Evolutionary conservation across 1,140 invertebrate genomes (phyloP).

Genomic region (Drosophila orena): DNA sequence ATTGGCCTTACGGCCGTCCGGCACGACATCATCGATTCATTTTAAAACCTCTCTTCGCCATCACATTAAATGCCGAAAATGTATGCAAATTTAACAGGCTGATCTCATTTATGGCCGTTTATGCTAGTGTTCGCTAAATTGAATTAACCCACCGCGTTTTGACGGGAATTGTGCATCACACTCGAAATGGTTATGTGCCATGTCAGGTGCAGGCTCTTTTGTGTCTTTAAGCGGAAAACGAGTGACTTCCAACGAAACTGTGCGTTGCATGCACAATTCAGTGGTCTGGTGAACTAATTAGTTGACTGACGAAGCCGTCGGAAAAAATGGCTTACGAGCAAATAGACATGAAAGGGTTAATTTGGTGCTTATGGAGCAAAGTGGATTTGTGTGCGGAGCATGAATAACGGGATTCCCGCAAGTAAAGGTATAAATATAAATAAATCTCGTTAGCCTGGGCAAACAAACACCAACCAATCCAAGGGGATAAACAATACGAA

Average conservation of each 20-base stretch:
- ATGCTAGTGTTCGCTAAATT: slow-evolving; percentile 22
- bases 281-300: slow-evolving; percentile 38
- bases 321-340: slow-evolving; percentile 4
- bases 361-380: slow-evolving; percentile 8
- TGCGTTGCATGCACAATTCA: slow-evolving; percentile 33
- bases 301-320: slow-evolving; percentile 22
- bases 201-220: slow-evolving; percentile 33
- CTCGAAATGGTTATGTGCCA: neutral
- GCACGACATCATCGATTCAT: slow-evolving; percentile 42
- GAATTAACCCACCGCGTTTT: slow-evolving; percentile 26
- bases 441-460: slow-evolving; percentile 2
- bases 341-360: slow-evolving; percentile 23
- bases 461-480: too few species aligned
- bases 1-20: slow-evolving; percentile 27
- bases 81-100: slow-evolving; percentile 14
- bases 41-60: slow-evolving; percentile 10
- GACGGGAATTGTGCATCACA: neutral
- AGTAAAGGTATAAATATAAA: neutral
- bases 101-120: slow-evolving; percentile 20
- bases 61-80: slow-evolving; percentile 18
- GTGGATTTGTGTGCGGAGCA: neutral
- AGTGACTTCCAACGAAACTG: slow-evolving; percentile 28
- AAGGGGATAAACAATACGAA: neutral
- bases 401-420: neutral
- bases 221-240: slow-evolving; percentile 25